phyloP scores from a whole-genome alignment of 2,113 vertebrate genomes.

The Tenebrosternarchus preto region DNA sequence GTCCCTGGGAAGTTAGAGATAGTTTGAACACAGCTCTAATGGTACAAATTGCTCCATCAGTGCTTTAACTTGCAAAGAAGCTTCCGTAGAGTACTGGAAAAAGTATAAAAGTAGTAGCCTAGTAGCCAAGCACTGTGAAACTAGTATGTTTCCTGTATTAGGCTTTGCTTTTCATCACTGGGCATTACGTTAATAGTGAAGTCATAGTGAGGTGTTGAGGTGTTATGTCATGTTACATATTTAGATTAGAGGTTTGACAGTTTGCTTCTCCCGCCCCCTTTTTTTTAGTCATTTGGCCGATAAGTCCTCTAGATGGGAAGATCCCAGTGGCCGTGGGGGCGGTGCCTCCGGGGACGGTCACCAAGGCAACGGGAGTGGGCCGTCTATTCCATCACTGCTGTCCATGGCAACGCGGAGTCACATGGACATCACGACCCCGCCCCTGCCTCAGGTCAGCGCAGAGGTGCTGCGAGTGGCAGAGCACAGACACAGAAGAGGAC shows the following conservation, averaged over 20 bases:
- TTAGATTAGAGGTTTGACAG: too few relatives aligned
- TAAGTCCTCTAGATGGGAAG: constrained; percentile 81
- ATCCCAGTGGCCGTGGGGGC: constrained; percentile 69
- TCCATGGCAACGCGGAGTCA: constrained; percentile 92
- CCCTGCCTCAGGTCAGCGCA: constrained; percentile 86
- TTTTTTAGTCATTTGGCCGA: constrained; percentile 79
- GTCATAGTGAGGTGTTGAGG: too few relatives aligned
- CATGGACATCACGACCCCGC: constrained; percentile 92
- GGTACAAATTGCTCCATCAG: neutral
- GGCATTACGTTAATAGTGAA: too few relatives aligned
- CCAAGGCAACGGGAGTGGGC: constrained; percentile 76
- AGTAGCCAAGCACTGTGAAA: neutral
- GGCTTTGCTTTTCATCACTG: too few relatives aligned
- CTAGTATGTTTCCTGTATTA: too few relatives aligned
- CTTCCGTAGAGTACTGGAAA: neutral
- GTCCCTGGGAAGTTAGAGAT: neutral
- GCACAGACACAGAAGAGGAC: constrained; percentile 87
- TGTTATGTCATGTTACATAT: too few relatives aligned
- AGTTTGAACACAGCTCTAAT: neutral
- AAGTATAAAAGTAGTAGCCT: neutral
- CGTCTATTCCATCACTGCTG: constrained; percentile 87
- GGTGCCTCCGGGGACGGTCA: constrained; percentile 71
- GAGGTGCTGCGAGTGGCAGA: constrained; percentile 90
- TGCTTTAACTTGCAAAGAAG: too few relatives aligned
- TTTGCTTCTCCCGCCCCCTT: neutral